Evolutionary conservation across 2,113 vertebrate species (phyloP).

Genomic region (Gadus macrocephalus): DNA sequence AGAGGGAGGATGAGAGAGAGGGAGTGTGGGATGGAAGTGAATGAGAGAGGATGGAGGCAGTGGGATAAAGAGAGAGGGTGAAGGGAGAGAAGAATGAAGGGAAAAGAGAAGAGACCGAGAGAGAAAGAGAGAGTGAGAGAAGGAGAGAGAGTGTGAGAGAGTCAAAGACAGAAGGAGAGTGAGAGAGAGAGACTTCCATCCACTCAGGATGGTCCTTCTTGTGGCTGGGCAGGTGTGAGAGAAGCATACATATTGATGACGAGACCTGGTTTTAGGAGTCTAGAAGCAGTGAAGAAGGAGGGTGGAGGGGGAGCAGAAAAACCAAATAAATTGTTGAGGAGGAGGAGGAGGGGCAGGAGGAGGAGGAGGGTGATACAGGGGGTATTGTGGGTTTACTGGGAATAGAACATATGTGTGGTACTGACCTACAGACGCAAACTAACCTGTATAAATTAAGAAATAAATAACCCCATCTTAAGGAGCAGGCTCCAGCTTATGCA

Average conservation of each 20-base stretch:
- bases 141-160: too few species aligned
- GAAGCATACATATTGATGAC: slow-evolving; percentile 86
- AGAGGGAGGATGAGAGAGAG: slow-evolving; percentile 42
- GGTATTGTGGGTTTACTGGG: slow-evolving; percentile 89
- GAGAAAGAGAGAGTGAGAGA: too few species aligned
- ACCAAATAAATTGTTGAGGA: slow-evolving; percentile 70
- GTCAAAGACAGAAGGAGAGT: too few species aligned
- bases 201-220: too few species aligned
- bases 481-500: slow-evolving; percentile 59
- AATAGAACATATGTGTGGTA: slow-evolving; percentile 73
- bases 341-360: slow-evolving; percentile 31
- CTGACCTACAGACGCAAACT: slow-evolving; percentile 63
- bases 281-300: slow-evolving; percentile 48
- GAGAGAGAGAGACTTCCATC: too few species aligned
- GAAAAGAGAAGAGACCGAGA: too few species aligned
- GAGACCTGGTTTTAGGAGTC: slow-evolving; percentile 79
- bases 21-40: too few species aligned
- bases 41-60: too few species aligned
- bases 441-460: slow-evolving; percentile 75
- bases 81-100: too few species aligned
- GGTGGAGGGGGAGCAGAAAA: slow-evolving; percentile 44
- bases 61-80: too few species aligned
- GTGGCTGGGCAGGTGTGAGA: too few species aligned
- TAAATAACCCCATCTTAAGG: slow-evolving; percentile 72
- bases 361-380: slow-evolving; percentile 83